Base-by-base conservation (phyloP, 2,888 invertebrate species). In the Lycaena phlaeas region DNA sequence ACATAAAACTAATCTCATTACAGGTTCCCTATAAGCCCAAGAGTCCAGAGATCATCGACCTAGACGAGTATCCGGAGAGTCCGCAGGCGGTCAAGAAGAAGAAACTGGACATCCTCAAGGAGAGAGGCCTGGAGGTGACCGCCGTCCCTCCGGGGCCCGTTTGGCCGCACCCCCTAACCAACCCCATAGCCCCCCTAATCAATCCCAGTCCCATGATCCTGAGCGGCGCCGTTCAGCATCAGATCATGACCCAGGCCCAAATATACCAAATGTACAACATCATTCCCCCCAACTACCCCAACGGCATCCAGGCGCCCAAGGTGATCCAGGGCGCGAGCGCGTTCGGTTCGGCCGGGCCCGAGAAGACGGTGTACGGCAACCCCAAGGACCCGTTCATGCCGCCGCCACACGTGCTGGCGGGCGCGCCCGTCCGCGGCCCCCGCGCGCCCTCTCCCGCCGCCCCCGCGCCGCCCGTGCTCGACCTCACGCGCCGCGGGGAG, bases 61-160 rank as follows among this genome's bases (percentile, higher is more conserved):
- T 90, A 5, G 90, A 90, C 57, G 79, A 84, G 27, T 85, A 85
- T 51, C 85, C 84, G 0, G 85, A 85, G 38, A 79, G 76, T 38
- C 85, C 79, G 0, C 79, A 78, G 41, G 61, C 67, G 0, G 59
- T 77, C 9, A 87, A 91, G 48, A 91, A 91, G 68, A 87, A 89
- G 48, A 92, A 92, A 57, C 75, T 92, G 4, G 92, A 92, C 51
- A 92, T 92, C 29, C 75, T 93, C 27, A 89, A 91, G 43, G 90
- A 92, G 55, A 87, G 92, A 9, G 92, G 92, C 0, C 70, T 92
- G 2, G 92, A 92, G 60, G 92, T 92, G 1, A 92, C 92, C 0
- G 88, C 92, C 0, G 86, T 92, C 0, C 76, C 85, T 14, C 68
- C 77, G 17, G 64, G 68, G 27, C 47, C 50, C 29, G 40, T 42